phyloP scores from a whole-genome alignment of 2,113 vertebrate species.

The Delphinapterus leucas region DNA sequence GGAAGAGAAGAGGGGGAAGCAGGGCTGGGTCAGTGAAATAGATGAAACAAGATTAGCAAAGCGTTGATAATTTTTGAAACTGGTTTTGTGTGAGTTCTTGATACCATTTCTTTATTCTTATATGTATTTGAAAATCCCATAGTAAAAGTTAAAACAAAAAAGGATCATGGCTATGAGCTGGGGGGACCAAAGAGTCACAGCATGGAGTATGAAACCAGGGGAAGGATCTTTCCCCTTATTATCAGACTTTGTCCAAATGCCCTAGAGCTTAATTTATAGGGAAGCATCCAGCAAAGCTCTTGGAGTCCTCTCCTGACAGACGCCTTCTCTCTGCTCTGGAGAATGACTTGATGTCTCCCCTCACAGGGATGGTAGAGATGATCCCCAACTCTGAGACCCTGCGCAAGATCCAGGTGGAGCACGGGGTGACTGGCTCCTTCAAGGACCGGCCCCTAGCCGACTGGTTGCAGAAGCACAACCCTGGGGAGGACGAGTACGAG shows the following conservation, averaged over 20 bases:
- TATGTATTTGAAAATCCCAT: background rate
- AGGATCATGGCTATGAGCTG: background rate
- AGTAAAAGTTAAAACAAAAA: background rate
- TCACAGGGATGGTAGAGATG: slow-evolving; percentile 98
- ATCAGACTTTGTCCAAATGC: background rate
- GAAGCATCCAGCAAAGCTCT: background rate
- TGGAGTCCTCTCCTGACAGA: background rate
- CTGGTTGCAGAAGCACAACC: slow-evolving; percentile 98
- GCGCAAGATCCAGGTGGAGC: slow-evolving; percentile 97
- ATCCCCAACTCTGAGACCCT: slow-evolving; percentile 97
- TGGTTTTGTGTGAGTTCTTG: background rate
- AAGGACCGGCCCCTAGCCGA: slow-evolving; percentile 94
- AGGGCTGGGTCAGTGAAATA: background rate
- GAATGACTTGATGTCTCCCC: background rate
- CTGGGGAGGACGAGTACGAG: slow-evolving; percentile 93
- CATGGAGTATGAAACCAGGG: background rate
- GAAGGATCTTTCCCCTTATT: background rate
- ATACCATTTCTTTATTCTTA: background rate
- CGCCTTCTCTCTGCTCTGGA: background rate
- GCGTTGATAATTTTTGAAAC: background rate
- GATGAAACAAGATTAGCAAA: background rate
- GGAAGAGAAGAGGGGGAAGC: background rate
- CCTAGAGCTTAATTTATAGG: background rate
- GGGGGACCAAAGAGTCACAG: background rate
- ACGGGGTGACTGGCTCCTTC: slow-evolving; percentile 97